Percentiles rank a stretch among this genome's conserved stretches.
phyloP scores from a whole-genome alignment of 2,888 invertebrate species.

The Clivina fossor region DNA sequence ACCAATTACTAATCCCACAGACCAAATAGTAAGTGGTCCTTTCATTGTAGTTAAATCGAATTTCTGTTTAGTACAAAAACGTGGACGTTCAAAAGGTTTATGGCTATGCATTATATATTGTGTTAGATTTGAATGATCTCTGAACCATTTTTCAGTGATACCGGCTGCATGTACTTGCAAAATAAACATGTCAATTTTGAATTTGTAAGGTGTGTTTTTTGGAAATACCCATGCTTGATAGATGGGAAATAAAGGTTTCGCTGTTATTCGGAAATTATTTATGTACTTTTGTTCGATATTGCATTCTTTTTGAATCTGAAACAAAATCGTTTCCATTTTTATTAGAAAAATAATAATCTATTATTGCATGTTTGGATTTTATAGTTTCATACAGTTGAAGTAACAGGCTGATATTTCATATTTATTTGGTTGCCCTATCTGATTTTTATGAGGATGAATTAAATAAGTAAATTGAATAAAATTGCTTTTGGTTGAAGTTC shows the following conservation, averaged over 20 bases:
- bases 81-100: background rate
- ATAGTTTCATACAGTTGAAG: no score
- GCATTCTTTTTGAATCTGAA: background rate
- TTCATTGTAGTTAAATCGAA: no score
- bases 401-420: no score
- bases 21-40: slow-evolving; percentile 25
- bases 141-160: background rate
- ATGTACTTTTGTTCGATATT: background rate
- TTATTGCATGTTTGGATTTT: no score
- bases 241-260: background rate
- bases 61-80: no score
- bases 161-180: background rate
- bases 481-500: no score
- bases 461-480: background rate
- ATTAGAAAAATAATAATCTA: no score
- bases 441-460: no score
- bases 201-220: background rate
- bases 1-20: slow-evolving; percentile 6
- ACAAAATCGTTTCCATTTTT: background rate
- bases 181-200: background rate
- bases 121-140: background rate
- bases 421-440: no score
- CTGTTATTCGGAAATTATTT: background rate
- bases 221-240: background rate
- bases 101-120: background rate